Evolutionary conservation across 2,888 invertebrate genomes (phyloP).

Genomic region (Macrophya alboannulata): DNA sequence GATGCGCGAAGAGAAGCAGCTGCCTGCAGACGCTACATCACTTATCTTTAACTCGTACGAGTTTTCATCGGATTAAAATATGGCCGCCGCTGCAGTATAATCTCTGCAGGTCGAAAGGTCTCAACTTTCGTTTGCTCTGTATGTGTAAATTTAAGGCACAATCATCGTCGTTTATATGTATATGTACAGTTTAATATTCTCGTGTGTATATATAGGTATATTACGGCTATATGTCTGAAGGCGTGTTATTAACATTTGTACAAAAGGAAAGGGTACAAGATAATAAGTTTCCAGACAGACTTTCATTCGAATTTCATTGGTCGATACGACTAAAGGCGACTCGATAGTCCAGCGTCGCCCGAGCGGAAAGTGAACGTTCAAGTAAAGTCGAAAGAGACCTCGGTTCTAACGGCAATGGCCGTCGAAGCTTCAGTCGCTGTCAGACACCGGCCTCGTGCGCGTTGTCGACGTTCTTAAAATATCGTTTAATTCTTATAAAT

Average conservation of each 20-base stretch:
- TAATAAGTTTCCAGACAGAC: constrained; percentile 13
- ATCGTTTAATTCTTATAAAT: constrained; percentile 2
- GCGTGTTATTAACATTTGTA: background rate
- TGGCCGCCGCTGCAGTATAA: constrained; percentile 11
- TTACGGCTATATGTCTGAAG: no score
- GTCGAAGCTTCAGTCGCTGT: constrained; percentile 54
- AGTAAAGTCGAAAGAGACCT: constrained; percentile 8
- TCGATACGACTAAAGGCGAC: background rate
- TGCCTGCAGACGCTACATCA: background rate
- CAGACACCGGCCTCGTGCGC: constrained; percentile 55
- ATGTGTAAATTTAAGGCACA: background rate
- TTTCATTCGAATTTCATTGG: constrained; percentile 46
- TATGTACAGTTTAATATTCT: background rate
- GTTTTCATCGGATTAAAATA: constrained; percentile 10
- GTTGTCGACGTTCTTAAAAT: constrained; percentile 25
- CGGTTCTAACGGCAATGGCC: constrained; percentile 53
- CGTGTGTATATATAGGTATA: background rate
- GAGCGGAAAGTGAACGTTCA: constrained; percentile 58
- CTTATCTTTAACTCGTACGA: background rate
- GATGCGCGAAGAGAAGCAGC: background rate
- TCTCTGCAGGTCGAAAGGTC: background rate
- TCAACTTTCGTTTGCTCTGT: background rate
- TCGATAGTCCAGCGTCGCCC: constrained; percentile 23
- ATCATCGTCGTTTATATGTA: background rate
- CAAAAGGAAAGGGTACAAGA: background rate